These are phyloP conservation scores for Ormyrus rosae DNA, from an alignment of 2,888 invertebrate genomes.

Conservation along the genomic window DNA sequence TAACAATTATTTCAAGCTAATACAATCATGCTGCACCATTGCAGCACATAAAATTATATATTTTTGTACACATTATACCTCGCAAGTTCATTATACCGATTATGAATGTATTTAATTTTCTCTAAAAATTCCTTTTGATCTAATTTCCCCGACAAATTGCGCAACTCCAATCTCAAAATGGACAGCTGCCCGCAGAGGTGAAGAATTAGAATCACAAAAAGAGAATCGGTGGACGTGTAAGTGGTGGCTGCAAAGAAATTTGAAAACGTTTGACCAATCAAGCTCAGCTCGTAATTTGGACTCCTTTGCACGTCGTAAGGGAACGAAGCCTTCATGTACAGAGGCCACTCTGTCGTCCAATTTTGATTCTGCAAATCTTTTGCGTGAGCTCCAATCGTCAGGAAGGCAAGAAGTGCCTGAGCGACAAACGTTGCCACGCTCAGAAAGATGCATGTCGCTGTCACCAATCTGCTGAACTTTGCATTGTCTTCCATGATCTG, in stretches of 20 bases:
- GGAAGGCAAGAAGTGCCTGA: background rate
- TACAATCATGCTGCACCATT: background rate
- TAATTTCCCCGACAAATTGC: background rate
- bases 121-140: background rate
- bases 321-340: constrained; percentile 56
- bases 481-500: constrained; percentile 55
- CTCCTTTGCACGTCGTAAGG: constrained; percentile 61
- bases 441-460: constrained; percentile 54
- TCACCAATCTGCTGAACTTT: constrained; percentile 55
- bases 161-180: constrained; percentile 3
- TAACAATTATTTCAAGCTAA: background rate
- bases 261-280: constrained; percentile 61
- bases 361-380: background rate
- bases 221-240: constrained; percentile 63
- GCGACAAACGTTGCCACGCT: constrained; percentile 37
- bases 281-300: constrained; percentile 61
- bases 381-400: background rate
- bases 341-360: constrained; percentile 36
- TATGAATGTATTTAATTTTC: constrained; percentile 1
- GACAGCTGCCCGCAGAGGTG: constrained; percentile 66
- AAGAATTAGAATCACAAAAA: constrained; percentile 61
- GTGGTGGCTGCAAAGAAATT: constrained; percentile 58
- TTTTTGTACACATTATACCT: background rate
- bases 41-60: too few relatives aligned
- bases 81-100: constrained; percentile 3